Percentiles rank a stretch among this genome's conserved stretches.
Evolutionary conservation across 2,797 vertebrate species (phyloP).

Genomic region (Catostomus latipinnis): DNA sequence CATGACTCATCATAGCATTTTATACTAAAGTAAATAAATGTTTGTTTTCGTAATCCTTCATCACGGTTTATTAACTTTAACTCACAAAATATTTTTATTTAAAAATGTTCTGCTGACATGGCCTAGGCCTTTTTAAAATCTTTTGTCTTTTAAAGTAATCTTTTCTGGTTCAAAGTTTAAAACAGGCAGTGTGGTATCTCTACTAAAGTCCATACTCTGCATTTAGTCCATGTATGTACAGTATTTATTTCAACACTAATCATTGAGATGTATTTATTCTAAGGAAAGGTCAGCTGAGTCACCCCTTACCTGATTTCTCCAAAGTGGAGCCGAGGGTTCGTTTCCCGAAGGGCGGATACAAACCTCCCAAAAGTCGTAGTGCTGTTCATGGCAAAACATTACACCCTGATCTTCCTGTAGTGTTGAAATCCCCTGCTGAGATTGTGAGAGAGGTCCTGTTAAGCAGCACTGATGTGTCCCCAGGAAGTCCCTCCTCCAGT

Average conservation of each 20-base stretch:
- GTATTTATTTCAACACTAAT: not conserved
- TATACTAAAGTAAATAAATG: too few species aligned
- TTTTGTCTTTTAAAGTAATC: too few species aligned
- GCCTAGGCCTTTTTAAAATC: too few species aligned
- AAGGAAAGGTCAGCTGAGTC: slow-evolving; percentile 78
- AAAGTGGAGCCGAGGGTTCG: slow-evolving; percentile 86
- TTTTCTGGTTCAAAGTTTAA: too few species aligned
- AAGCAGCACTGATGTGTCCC: slow-evolving; percentile 68
- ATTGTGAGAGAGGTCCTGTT: slow-evolving; percentile 87
- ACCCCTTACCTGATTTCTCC: slow-evolving; percentile 88
- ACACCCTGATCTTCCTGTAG: slow-evolving; percentile 61
- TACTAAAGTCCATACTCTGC: not conserved
- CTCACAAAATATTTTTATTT: too few species aligned
- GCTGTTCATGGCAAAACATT: slow-evolving; percentile 31
- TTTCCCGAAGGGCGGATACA: slow-evolving; percentile 85
- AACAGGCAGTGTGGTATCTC: too few species aligned
- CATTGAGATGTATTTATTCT: slow-evolving; percentile 20
- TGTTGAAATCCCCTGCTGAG: slow-evolving; percentile 89
- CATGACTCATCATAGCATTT: too few species aligned
- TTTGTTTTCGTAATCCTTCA: too few species aligned
- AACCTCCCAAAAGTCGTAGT: slow-evolving; percentile 80
- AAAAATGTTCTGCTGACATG: too few species aligned
- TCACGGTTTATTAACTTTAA: too few species aligned
- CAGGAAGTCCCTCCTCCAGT: not conserved
- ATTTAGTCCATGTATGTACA: not conserved